A percentile compares a stretch with the other conserved stretches of the same genome.
Evolutionary conservation across 2,888 invertebrate genomes (phyloP).

Genomic region (Orchesella flavescens): DNA sequence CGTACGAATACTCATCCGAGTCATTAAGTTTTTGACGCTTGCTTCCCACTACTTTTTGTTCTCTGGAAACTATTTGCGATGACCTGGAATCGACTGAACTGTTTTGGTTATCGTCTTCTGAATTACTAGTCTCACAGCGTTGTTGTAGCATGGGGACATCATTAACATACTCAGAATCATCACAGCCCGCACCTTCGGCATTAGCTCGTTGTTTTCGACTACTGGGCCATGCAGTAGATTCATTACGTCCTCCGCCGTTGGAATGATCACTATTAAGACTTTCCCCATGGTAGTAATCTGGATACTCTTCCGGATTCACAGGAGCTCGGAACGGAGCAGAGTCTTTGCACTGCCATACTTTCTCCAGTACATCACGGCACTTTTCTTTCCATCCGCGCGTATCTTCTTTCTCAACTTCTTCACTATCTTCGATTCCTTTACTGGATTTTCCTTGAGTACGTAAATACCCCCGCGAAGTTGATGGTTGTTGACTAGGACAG

Average conservation of each 20-base stretch:
- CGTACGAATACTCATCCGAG: conserved; percentile 50
- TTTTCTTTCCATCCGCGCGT: conserved; percentile 76
- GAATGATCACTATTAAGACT: conserved; percentile 57
- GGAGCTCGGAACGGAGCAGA: conserved; percentile 78
- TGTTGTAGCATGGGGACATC: conserved; percentile 65
- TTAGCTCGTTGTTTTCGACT: conserved; percentile 1
- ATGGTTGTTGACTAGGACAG: conserved; percentile 51
- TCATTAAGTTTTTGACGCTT: conserved; percentile 31
- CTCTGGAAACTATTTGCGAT: conserved; percentile 54
- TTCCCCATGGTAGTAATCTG: conserved; percentile 82
- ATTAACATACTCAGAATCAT: conserved; percentile 71
- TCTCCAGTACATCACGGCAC: conserved; percentile 82
- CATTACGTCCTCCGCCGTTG: conserved; percentile 20
- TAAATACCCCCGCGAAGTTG: conserved; percentile 31
- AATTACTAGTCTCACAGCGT: conserved; percentile 72
- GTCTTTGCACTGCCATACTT: conserved; percentile 80
- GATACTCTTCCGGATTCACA: conserved; percentile 86
- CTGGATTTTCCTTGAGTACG: conserved; percentile 29
- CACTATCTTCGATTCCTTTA: conserved; percentile 39
- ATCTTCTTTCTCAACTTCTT: conserved; percentile 59
- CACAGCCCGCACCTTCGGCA: conserved; percentile 56
- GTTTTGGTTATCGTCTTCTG: conserved; percentile 70
- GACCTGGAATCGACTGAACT: conserved; percentile 66
- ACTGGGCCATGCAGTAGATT: conserved; percentile 15
- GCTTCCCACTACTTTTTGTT: conserved; percentile 32